A percentile compares a stretch with the other conserved stretches of the same genome.
Evolutionary conservation across 2,113 vertebrate genomes (phyloP).

Genomic region (Seriola rivoliana): DNA sequence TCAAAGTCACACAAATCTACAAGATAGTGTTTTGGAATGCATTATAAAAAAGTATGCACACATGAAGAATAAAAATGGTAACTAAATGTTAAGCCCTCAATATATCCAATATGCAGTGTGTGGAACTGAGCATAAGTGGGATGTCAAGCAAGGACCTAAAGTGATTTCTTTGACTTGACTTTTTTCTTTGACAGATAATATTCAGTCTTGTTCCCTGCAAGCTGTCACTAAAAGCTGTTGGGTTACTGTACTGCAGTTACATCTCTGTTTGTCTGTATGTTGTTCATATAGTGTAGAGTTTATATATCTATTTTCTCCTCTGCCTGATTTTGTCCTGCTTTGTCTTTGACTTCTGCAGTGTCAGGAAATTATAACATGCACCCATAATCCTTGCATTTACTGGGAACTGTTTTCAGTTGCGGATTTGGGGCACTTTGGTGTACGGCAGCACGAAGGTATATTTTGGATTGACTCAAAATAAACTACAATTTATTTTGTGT

Average conservation of each 20-base stretch:
- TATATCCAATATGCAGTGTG: background rate
- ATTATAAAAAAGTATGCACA: background rate
- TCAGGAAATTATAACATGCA: background rate
- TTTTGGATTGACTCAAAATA: no score
- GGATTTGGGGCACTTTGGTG: no score
- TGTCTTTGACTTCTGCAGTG: background rate
- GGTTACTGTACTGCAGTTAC: no score
- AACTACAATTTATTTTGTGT: background rate
- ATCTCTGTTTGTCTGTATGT: background rate
- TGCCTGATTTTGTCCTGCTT: background rate
- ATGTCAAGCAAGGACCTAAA: background rate
- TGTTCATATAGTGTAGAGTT: no score
- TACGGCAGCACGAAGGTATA: no score
- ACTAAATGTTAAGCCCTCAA: background rate
- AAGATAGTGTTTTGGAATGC: background rate
- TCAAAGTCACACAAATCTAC: slow-evolving; percentile 84
- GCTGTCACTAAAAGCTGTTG: no score
- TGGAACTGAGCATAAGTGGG: background rate
- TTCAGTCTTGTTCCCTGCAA: no score
- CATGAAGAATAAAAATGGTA: background rate
- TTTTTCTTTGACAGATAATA: no score
- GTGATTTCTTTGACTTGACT: background rate
- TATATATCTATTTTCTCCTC: no score
- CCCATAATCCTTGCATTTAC: background rate
- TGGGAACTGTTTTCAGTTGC: no score